Evolutionary conservation across 1,140 invertebrate species (phyloP).

Genomic region (Ridgeia piscesae): DNA sequence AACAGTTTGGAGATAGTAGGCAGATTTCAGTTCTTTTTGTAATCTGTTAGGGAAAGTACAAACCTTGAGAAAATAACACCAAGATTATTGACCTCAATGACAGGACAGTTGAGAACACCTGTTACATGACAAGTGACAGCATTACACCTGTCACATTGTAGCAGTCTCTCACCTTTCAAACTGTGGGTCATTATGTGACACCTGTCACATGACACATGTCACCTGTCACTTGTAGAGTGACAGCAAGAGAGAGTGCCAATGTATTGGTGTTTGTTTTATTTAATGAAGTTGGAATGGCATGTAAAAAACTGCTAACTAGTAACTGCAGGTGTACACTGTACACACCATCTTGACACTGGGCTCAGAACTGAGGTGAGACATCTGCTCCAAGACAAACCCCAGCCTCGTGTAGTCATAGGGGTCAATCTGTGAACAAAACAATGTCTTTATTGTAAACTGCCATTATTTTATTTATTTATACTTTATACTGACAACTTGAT

Average conservation of each 20-base stretch:
- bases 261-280: background rate
- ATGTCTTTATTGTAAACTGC: background rate
- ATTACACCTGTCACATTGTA: too few species aligned
- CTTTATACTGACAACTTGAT: too few species aligned
- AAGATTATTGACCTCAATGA: too few species aligned
- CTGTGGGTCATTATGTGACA: too few species aligned
- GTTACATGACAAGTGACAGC: background rate
- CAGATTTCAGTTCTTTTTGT: background rate
- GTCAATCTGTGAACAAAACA: background rate
- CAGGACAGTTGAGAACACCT: background rate
- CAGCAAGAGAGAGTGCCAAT: background rate
- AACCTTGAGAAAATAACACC: too few species aligned
- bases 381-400: background rate
- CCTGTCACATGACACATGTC: too few species aligned
- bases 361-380: background rate
- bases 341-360: background rate
- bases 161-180: too few species aligned
- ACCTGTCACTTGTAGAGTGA: too few species aligned
- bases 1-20: background rate
- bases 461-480: too few species aligned
- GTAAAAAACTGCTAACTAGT: background rate
- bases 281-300: background rate
- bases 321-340: background rate
- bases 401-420: background rate
- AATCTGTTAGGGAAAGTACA: too few species aligned